A percentile compares a stretch with the other conserved stretches of the same genome.
Conservation (phyloP, 2,888 invertebrate genomes). For the Theristus sp. region DNA sequence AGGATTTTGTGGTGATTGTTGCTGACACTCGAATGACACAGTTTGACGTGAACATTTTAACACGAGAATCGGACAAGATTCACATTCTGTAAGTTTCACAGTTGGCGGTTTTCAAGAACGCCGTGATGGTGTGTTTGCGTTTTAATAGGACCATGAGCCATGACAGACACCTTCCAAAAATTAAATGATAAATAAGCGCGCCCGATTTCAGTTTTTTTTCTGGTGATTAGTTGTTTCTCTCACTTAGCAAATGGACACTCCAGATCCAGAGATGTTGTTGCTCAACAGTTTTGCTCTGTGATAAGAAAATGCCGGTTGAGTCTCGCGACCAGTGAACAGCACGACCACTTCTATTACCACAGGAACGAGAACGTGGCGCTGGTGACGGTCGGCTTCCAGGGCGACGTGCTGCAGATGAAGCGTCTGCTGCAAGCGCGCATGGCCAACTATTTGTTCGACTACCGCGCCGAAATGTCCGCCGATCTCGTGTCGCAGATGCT, state of each 20-base stretch:
- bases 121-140: background rate
- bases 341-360: no score
- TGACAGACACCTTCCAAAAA: no score
- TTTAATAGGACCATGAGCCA: no score
- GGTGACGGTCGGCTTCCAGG: constrained; percentile 93
- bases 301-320: no score
- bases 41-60: constrained; percentile 19
- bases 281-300: no score
- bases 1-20: constrained; percentile 80
- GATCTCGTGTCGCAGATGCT: constrained; percentile 83
- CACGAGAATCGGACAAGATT: constrained; percentile 23
- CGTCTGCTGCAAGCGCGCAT: constrained; percentile 44
- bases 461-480: constrained; percentile 68
- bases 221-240: background rate
- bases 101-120: background rate
- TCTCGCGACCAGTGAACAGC: no score
- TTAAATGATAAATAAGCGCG: no score
- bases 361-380: constrained; percentile 60
- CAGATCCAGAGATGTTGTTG: no score
- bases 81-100: constrained; percentile 15
- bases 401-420: constrained; percentile 77
- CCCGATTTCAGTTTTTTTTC: background rate
- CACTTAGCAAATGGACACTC: background rate
- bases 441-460: constrained; percentile 56
- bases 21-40: constrained; percentile 48